Base-by-base conservation (phyloP, 2,888 invertebrate species). In the Acanthacorydalis orientalis region DNA sequence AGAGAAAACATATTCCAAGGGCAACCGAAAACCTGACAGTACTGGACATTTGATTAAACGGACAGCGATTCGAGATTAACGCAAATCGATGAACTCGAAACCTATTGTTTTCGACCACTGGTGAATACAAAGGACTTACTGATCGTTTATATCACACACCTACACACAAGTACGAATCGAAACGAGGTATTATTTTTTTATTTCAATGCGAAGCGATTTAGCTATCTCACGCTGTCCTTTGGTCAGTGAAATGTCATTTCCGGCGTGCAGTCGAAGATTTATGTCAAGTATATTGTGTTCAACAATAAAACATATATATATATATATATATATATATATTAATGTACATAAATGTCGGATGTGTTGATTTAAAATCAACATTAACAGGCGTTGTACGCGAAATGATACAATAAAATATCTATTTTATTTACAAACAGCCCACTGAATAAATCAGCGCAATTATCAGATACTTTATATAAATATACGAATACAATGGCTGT, bases 201-300 rank as follows among this genome's bases (percentile, higher is more conserved):
- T 16, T 43, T 7, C 42, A 33, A 37, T 33, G 35, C 42, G 31
- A 33, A 33, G 42, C 23, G 33, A 34, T 35, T 42, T 37, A 45
- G 40, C 42, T 42, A 38, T 49, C 49, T 47, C 49, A 49, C 49
- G 49, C 49, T 49, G 49, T 49, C 49, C 46, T 31, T 38, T 46
- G 49, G 38, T 38, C 49, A 46, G 46, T 49, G 47, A 49, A 49
- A 49, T 49, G 49, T 44, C 49, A 43, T 43, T 49, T 49, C 49
- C 49, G 49, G 37, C 33, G 43, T 23, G 45, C 7, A 16, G n/a
- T 42, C n/a, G 9, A 42, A 16, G 15, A 23, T 23, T 23, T 23
- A 23, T 23, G 23, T 23, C 23, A 23, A 23, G 23, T 23, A 23
- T 23, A 23, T 23, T 23, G 23, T 23, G 23, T 6, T 23, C 23